These are phyloP conservation scores for Pyrgilauda ruficollis DNA, from an alignment of 2,113 vertebrate genomes.

Conservation along the genomic window DNA sequence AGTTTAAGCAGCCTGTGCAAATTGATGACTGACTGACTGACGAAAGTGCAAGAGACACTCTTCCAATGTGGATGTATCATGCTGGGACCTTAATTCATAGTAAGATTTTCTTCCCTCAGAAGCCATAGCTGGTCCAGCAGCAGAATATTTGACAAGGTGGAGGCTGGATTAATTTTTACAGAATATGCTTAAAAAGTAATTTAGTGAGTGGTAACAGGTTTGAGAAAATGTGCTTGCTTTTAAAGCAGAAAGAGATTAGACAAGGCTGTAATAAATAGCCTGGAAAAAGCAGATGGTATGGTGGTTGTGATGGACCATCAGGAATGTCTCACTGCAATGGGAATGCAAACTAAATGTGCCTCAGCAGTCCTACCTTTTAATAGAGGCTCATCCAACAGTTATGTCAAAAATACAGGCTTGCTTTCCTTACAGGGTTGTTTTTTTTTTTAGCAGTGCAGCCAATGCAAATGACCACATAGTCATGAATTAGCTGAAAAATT, in stretches of 20 bases:
- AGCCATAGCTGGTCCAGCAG: not conserved
- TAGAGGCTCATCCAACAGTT: not conserved
- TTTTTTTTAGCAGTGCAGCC: not conserved
- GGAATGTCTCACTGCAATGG: constrained; percentile 16
- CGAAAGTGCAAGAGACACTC: not conserved
- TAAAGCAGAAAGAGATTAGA: not conserved
- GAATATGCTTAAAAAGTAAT: not conserved
- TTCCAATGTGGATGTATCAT: not conserved
- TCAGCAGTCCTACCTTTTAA: constrained; percentile 22
- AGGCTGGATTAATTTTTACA: not conserved
- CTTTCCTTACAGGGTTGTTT: not conserved
- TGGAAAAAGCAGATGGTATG: constrained; percentile 50
- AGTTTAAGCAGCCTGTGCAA: not conserved
- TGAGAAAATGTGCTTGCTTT: constrained; percentile 4
- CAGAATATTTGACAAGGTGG: not conserved
- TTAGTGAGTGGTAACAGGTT: not conserved
- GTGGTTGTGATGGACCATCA: constrained; percentile 36
- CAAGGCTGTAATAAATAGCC: constrained; percentile 32
- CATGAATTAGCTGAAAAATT: not conserved
- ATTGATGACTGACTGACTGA: not conserved
- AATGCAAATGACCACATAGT: not conserved
- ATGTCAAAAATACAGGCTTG: not conserved
- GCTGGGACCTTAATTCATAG: not conserved
- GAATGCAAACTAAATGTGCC: not conserved
- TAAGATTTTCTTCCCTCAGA: not conserved